A percentile compares a stretch with the other conserved stretches of the same genome.
phyloP scores from a whole-genome alignment of 2,797 vertebrate genomes.

The Onychomys torridus region DNA sequence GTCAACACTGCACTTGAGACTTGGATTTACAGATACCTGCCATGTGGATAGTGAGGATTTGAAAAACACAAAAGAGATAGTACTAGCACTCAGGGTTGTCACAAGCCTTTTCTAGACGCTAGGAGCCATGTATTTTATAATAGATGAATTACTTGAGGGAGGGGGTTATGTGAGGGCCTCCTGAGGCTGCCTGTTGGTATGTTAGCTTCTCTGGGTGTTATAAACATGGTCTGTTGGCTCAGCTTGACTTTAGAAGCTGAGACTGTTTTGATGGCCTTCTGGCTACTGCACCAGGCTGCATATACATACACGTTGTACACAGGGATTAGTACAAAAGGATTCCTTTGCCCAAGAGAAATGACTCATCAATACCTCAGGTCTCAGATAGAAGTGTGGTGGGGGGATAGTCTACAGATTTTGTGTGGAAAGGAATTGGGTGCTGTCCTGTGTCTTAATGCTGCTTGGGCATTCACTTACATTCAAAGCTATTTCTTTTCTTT shows the following conservation, averaged over 20 bases:
- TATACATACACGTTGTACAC: fast-evolving
- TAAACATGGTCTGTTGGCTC: not conserved
- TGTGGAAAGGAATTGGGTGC: fast-evolving
- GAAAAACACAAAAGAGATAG: not conserved
- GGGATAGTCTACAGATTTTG: not conserved
- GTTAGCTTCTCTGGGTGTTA: not conserved
- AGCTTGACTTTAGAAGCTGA: not conserved
- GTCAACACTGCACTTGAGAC: not conserved
- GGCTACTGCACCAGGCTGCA: not conserved
- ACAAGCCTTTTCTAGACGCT: not conserved
- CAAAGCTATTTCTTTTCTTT: not conserved
- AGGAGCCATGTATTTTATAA: not conserved
- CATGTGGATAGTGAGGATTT: not conserved
- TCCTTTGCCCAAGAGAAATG: not conserved
- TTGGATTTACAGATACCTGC: not conserved
- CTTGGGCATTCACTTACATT: not conserved
- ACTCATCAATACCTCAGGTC: not conserved
- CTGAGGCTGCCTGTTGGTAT: fast-evolving
- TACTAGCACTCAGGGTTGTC: not conserved
- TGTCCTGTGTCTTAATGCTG: not conserved
- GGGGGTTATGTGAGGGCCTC: not conserved
- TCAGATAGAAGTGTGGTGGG: not conserved
- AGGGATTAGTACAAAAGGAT: too few species aligned
- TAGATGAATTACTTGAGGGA: not conserved
- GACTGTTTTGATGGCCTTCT: not conserved